These are phyloP conservation scores for Hypsopygia costalis DNA, from an alignment of 2,888 invertebrate species.

Conservation along the genomic window DNA sequence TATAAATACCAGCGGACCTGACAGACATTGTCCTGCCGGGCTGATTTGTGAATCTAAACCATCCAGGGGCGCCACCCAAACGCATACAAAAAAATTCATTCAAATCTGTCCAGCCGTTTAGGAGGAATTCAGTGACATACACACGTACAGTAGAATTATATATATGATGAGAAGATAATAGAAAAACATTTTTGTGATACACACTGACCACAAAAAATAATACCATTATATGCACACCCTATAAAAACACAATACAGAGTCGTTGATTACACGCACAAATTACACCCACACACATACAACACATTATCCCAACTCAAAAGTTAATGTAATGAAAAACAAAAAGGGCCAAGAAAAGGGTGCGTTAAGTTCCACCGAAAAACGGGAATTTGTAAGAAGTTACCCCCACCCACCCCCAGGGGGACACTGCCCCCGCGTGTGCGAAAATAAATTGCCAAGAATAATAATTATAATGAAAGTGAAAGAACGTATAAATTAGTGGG, in stretches of 20 bases:
- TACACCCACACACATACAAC: conserved; percentile 65
- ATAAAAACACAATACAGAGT: conserved; percentile 12
- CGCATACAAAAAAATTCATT: too few relatives aligned
- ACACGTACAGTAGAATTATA: too few relatives aligned
- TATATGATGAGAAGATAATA: too few relatives aligned
- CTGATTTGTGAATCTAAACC: too few relatives aligned
- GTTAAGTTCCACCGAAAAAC: conserved; percentile 79
- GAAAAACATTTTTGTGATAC: too few relatives aligned
- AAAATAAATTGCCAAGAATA: conserved; percentile 81
- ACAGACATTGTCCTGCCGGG: too few relatives aligned
- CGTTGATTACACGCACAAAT: conserved; percentile 52
- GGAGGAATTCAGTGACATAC: too few relatives aligned
- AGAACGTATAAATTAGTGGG: conserved; percentile 81
- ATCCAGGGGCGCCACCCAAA: too few relatives aligned
- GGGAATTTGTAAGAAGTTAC: conserved; percentile 78
- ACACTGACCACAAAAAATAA: too few relatives aligned
- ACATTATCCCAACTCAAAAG: conserved; percentile 76
- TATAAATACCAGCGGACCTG: too few relatives aligned
- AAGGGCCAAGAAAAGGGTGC: conserved; percentile 81
- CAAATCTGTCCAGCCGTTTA: too few relatives aligned
- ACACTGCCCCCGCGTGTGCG: conserved; percentile 76
- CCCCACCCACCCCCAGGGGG: conserved; percentile 46
- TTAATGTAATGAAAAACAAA: conserved; percentile 81
- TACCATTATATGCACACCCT: too few relatives aligned
- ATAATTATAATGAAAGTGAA: conserved; percentile 81